These are phyloP conservation scores for Caenorhabditis uteleia DNA, from an alignment of 2,888 invertebrate genomes.

Conservation along the genomic window DNA sequence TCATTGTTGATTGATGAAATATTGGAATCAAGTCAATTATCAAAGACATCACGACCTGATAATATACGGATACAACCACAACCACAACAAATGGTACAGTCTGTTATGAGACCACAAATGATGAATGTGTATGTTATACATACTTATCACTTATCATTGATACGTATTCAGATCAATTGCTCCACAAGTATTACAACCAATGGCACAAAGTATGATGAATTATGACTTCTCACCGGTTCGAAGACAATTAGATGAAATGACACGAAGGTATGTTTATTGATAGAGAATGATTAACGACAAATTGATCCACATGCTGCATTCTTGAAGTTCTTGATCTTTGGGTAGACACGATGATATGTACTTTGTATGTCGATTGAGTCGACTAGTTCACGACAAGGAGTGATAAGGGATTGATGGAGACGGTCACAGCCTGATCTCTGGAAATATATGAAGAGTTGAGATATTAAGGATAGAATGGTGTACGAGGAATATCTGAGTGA, in stretches of 20 bases:
- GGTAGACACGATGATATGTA: no score
- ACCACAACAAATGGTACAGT: constrained; percentile 1
- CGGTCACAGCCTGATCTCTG: no score
- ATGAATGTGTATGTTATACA: constrained; percentile 22
- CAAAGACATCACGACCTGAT: constrained; percentile 56
- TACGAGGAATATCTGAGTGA: no score
- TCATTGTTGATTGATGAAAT: constrained; percentile 43
- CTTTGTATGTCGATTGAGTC: no score
- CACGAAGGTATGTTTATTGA: constrained; percentile 35
- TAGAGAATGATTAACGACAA: no score
- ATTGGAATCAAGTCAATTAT: constrained; percentile 54
- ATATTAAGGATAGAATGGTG: no score
- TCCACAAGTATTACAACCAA: constrained; percentile 45
- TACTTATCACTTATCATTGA: neutral
- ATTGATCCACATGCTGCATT: no score
- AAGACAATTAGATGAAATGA: constrained; percentile 53
- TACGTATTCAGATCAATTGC: constrained; percentile 25
- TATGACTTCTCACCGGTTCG: constrained; percentile 46
- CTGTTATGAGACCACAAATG: constrained; percentile 6
- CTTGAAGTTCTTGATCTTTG: no score
- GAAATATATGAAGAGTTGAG: no score
- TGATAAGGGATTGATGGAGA: no score
- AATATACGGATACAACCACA: neutral
- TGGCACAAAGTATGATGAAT: constrained; percentile 50
- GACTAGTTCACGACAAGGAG: no score